Base-by-base conservation (phyloP, 2,113 vertebrate genomes). In the Pangasianodon hypophthalmus region DNA sequence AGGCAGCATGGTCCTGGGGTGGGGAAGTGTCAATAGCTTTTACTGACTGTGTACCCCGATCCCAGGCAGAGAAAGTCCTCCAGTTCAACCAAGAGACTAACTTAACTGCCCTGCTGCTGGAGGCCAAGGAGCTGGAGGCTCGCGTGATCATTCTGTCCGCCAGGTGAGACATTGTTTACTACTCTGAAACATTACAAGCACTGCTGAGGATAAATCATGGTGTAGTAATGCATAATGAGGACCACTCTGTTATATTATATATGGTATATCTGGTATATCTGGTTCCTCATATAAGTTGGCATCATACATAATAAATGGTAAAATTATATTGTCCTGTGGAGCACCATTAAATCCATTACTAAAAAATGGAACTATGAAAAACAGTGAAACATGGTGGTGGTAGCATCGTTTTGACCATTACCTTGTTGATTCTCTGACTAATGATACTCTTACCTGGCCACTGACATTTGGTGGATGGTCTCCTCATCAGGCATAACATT, bases 11-110 rank as follows among this genome's bases (percentile, higher is more conserved):
- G 97, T 94, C 96, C 96, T 95, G 93, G 92, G 93, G 92, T 62
- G 90, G 87, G 91, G 94, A 94, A 93, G 91, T 94, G 91, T 90
- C 92, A 87, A 93, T 94, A 94, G 94, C 91, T 92, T 92, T n/a
- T 94, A 95, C 97, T 97, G 94, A 95, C 95, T 96, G 93, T 90
- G 87, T 96, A 93, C 94, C 95, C 96, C 89, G 90, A 98, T 96
- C 96, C 92, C 98, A 99, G 98, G 98, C 98, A 88, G 98, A 99
- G 96, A 99, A 99, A 97, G 97, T 99, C 94, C 97, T 99, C 95
- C 98, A 99, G 95, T 99, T 99, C 93, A 98, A 98, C 94, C 98
- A 98, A 91, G 98, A 98, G 94, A 99, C 98, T 96, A 99, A 99
- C 1, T 96, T 99, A 96, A 99, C 98, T 0, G 97, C 98, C 0